Evolutionary conservation across 2,888 invertebrate genomes (phyloP).

Genomic region (Noctua fimbriata): DNA sequence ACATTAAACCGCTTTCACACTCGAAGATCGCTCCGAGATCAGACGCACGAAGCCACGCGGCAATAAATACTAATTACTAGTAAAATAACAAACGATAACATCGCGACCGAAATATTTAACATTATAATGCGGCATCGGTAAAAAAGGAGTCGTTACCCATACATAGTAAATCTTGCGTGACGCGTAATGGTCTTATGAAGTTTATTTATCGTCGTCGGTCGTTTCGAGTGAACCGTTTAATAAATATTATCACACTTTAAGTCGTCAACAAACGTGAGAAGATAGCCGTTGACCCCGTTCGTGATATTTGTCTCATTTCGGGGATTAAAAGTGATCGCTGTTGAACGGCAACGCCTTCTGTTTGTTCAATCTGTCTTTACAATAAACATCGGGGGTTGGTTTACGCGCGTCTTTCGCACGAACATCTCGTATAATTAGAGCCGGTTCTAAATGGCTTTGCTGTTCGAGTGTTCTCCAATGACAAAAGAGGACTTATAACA

Average conservation of each 20-base stretch:
- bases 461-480: conserved; percentile 83
- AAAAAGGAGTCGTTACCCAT: conserved; percentile 83
- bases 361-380: conserved; percentile 85
- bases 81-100: conserved; percentile 88
- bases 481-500: conserved; percentile 85
- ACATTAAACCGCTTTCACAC: conserved; percentile 84
- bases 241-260: conserved; percentile 90
- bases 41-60: conserved; percentile 75
- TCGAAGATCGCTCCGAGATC: conserved; percentile 76
- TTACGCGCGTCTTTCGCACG: conserved; percentile 73
- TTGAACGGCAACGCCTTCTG: conserved; percentile 83
- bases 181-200: conserved; percentile 86
- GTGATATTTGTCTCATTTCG: conserved; percentile 89
- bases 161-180: conserved; percentile 88
- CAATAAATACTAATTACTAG: conserved; percentile 90
- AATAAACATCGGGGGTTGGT: conserved; percentile 84
- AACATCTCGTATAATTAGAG: conserved; percentile 86
- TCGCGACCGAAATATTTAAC: conserved; percentile 84
- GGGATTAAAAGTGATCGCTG: conserved; percentile 87
- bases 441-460: conserved; percentile 81
- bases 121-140: conserved; percentile 77
- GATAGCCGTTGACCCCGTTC: conserved; percentile 89
- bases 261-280: conserved; percentile 90
- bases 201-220: conserved; percentile 87
- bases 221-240: conserved; percentile 88